Conservation (phyloP, 2,113 vertebrate genomes). For the Dicaeum eximium region DNA sequence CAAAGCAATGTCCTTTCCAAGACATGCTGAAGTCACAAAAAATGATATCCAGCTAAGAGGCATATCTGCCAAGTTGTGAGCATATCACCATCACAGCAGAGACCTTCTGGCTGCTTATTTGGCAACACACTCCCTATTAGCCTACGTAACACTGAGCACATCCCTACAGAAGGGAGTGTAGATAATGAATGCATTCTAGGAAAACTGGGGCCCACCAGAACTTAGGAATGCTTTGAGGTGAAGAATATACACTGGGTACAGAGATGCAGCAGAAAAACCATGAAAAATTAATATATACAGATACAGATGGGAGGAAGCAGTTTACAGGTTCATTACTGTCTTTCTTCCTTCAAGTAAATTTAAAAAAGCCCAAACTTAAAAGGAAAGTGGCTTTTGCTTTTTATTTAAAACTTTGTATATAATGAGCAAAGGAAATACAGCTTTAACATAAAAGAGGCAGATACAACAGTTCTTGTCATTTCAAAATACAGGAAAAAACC, state of each 20-base stretch:
- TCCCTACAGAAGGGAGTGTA: not conserved
- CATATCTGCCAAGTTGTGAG: not conserved
- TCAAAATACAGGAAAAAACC: not conserved
- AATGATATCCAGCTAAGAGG: not conserved
- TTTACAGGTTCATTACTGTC: not conserved
- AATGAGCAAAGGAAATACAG: not conserved
- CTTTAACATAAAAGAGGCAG: not conserved
- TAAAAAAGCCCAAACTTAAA: rapidly evolving
- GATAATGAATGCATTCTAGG: not conserved
- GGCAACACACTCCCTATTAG: rapidly evolving
- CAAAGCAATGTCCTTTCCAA: not conserved
- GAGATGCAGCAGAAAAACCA: not conserved
- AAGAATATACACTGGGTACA: not conserved
- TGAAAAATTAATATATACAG: rapidly evolving
- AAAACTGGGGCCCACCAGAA: not conserved
- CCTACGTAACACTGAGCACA: not conserved
- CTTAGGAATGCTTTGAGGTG: not conserved
- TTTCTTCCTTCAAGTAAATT: not conserved
- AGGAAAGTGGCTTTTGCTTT: not conserved
- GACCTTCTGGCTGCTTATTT: not conserved
- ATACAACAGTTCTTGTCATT: not conserved
- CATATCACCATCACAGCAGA: not conserved
- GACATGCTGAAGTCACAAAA: not conserved
- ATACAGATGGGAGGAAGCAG: not conserved
- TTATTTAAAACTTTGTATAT: not conserved